Evolutionary conservation across 2,888 invertebrate genomes (phyloP), one percentile per base, ranked within the genome.

Genomic region (Epinotia demarniana): DNA sequence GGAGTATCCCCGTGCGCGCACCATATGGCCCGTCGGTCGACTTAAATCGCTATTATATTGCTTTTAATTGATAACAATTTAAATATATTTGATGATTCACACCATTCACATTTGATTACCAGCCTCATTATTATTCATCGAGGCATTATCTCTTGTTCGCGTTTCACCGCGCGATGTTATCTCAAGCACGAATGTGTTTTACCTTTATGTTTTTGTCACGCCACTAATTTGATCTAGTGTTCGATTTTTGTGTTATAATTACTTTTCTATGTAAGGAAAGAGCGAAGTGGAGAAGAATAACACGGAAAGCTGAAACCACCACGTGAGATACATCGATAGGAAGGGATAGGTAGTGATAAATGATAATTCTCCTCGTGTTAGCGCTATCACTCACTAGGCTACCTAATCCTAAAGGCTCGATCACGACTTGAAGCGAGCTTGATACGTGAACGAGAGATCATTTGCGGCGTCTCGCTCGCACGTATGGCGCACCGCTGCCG

Each of bases 51-150:
- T 92, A 93, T 93, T 94, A 93, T 93, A 94, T 93, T 94, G 92
- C 93, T 93, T 94, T 94, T 94, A 93, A 94, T 94, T 94, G 94
- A 94, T 94, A 94, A 94, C 94, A 94, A 94, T 94, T 93, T 93
- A 94, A 93, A 94, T 93, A 93, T 92, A 94, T 94, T 94, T 93
- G 93, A 92, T 94, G 94, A 93, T 94, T 94, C 94, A 94, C 94
- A 94, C 94, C n/a, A n/a, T n/a, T n/a, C n/a, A n/a, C n/a, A n/a
- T n/a, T n/a, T n/a, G n/a, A n/a, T 93, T 93, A 92, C 90, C 84
- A 85, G 88, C 83, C 91, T 93, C 90, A 92, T 93, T 92, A 92
- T 89, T 93, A 94, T 93, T 94, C 94, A 93, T 94, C 93, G 93
- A 89, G 90, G 90, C 89, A 92, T 94, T 92, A 93, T 93, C 92